Evolutionary conservation across 1,140 invertebrate species (phyloP).

Genomic region (Neodiprion virginianus): DNA sequence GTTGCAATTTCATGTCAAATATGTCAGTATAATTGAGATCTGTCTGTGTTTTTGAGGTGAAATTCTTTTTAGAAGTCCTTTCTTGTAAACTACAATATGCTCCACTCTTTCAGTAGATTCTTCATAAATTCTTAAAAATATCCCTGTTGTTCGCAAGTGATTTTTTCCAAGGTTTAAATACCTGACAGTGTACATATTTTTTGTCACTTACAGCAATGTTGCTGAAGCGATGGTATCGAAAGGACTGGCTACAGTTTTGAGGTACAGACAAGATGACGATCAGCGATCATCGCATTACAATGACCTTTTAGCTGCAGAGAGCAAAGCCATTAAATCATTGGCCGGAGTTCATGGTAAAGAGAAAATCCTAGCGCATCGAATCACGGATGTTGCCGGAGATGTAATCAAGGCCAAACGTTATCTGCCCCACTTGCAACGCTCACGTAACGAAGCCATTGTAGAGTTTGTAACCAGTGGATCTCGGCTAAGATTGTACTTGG

Average conservation of each 20-base stretch:
- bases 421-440: conserved; percentile 88
- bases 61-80: no score
- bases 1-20: not conserved
- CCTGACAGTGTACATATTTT: not conserved
- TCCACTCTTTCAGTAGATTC: no score
- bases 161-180: not conserved
- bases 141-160: no score
- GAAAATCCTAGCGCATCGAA: conserved; percentile 80
- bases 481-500: conserved; percentile 88
- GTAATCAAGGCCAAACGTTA: conserved; percentile 86
- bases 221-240: conserved; percentile 93
- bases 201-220: conserved; percentile 76
- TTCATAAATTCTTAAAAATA: no score
- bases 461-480: conserved; percentile 97
- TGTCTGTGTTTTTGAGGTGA: not conserved
- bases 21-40: not conserved
- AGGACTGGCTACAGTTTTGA: conserved; percentile 90
- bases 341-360: conserved; percentile 89
- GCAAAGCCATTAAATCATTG: conserved; percentile 85
- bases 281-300: conserved; percentile 95
- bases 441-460: conserved; percentile 86
- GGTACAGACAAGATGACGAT: conserved; percentile 95
- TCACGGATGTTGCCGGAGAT: conserved; percentile 89
- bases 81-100: no score
- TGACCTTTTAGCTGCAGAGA: conserved; percentile 90